Evolutionary conservation across 2,113 vertebrate species (phyloP), one percentile per base, ranked within the genome.

Genomic region (Callorhinus ursinus): DNA sequence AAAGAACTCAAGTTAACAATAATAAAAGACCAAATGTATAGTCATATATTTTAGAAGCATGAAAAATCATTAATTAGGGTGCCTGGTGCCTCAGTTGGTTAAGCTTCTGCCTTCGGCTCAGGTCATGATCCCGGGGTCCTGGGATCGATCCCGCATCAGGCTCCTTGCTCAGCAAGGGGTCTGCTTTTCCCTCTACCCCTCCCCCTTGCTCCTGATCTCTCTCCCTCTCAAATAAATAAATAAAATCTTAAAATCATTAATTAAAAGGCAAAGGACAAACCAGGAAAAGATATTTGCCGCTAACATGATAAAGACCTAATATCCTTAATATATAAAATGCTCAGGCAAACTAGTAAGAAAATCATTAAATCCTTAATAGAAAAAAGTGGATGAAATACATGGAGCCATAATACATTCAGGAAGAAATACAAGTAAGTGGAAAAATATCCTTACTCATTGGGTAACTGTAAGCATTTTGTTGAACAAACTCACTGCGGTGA

Each of bases 311-410:
- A 83, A 55, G 12, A 57, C 57, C 51, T 57, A 92, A 65, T 92
- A 69, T 49, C 39, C 59, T 88, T 79, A 55, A 36, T 57, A 28
- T 74, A 53, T 79, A 91, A 93, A 96, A 84, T 65, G 7, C 46
- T 93, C 67, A 49, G 65, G 57, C 18, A 90, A 96, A 79, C 63
- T 49, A 61, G 42, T 33, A 67, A 94, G 39, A 87, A 76, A 93
- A 59, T 61, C n/a, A 90, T 82, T 16, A 61, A 87, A 36, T 79
- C 12, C 39, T 88, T 24, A 42, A 9, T 31, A 76, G 77, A 65
- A 76, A 80, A 81, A 89, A 46, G 61, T 10, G 4, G 16, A 53
- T 42, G 86, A 67, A n/a, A n/a, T 42, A 61, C 2, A 1, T 28
- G n/a, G 19, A 53, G 28, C 57, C 63, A 8, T 76, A 55, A 69